These are phyloP conservation scores for Eonycteris spelaea DNA, from an alignment of 2,113 vertebrate genomes.

Conservation along the genomic window DNA sequence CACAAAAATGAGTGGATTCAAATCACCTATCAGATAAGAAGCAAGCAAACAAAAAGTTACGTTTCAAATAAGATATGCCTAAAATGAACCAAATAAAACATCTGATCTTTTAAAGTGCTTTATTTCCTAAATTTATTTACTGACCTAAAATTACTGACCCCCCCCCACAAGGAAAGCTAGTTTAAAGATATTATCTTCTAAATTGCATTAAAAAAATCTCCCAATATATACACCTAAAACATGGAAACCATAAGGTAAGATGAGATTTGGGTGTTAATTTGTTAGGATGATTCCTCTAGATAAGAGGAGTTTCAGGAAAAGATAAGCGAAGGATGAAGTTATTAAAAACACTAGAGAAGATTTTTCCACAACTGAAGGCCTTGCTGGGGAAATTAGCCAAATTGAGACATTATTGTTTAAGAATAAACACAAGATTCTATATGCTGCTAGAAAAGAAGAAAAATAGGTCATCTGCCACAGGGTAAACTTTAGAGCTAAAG, in stretches of 20 bases:
- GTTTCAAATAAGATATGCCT: background rate
- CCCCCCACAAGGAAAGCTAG: background rate
- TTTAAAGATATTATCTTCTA: background rate
- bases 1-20: background rate
- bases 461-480: background rate
- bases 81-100: conserved; percentile 2
- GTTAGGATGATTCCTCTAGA: background rate
- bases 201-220: background rate
- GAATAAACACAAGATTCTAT: background rate
- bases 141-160: background rate
- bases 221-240: background rate
- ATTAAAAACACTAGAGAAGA: background rate
- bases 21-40: background rate
- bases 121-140: background rate
- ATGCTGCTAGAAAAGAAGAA: background rate
- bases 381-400: background rate
- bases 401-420: background rate
- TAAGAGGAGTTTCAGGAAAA: background rate
- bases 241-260: background rate
- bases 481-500: background rate
- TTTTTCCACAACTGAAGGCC: background rate
- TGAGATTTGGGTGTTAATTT: background rate
- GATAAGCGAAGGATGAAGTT: background rate
- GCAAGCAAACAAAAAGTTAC: background rate
- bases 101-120: background rate